Percentiles rank a stretch among this genome's conserved stretches.
phyloP scores from a whole-genome alignment of 2,797 vertebrate species.

The Sebastes kiyomatsui region DNA sequence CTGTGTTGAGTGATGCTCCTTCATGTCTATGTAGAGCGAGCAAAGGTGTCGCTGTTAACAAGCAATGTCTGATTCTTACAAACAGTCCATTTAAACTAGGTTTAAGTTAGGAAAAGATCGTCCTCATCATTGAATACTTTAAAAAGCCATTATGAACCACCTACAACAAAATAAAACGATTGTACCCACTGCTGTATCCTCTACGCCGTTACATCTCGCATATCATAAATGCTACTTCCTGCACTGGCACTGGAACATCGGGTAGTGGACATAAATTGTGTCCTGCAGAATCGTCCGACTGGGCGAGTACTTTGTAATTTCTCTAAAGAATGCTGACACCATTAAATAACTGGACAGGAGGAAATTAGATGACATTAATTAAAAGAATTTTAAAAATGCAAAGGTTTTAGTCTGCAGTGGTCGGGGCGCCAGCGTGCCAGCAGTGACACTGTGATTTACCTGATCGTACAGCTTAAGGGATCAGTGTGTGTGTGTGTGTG shows the following conservation, averaged over 20 bases:
- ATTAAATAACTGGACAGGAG: neutral
- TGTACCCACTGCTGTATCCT: neutral
- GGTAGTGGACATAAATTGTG: neutral
- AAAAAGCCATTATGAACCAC: neutral
- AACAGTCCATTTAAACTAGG: neutral
- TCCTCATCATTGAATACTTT: neutral
- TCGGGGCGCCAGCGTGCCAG: neutral
- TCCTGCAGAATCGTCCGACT: neutral
- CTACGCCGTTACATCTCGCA: neutral
- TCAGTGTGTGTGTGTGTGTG: conserved; percentile 4
- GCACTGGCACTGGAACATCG: neutral
- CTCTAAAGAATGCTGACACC: conserved; percentile 12
- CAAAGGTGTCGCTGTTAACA: no score
- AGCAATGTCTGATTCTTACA: no score
- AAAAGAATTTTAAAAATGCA: neutral
- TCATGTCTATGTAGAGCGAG: no score
- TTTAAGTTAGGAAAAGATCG: neutral
- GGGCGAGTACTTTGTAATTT: neutral
- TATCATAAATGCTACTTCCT: neutral
- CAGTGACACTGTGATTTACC: conserved; percentile 19
- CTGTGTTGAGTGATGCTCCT: no score
- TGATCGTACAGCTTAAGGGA: neutral
- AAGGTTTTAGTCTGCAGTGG: conserved; percentile 2
- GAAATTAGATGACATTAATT: conserved; percentile 17
- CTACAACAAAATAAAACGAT: neutral